Evolutionary conservation across 1,140 invertebrate species (phyloP).

Genomic region (Spodoptera litura): DNA sequence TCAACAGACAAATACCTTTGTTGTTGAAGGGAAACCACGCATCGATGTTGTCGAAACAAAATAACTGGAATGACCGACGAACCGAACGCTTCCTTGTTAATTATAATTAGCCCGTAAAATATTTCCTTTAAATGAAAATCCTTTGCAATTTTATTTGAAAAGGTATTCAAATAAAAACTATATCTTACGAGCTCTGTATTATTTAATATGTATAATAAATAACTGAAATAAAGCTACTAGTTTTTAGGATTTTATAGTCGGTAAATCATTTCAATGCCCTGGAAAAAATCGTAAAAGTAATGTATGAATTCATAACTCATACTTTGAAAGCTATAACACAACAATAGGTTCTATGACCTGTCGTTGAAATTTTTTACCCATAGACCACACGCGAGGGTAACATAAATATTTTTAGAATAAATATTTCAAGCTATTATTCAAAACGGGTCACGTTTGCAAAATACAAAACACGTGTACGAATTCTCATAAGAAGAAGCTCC

Average conservation of each 20-base stretch:
- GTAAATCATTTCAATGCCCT: background rate
- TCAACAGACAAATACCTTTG: constrained; percentile 30
- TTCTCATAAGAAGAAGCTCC: background rate
- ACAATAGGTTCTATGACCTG: background rate
- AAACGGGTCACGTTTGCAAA: background rate
- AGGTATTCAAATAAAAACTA: too few relatives aligned
- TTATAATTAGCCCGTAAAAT: too few relatives aligned
- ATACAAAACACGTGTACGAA: constrained; percentile 1
- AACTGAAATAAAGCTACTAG: too few relatives aligned
- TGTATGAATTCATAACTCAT: too few relatives aligned
- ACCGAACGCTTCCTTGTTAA: too few relatives aligned
- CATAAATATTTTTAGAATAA: constrained; percentile 13
- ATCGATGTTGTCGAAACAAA: background rate
- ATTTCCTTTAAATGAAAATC: too few relatives aligned
- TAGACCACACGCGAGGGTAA: constrained; percentile 14
- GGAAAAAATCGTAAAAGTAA: background rate
- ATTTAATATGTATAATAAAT: too few relatives aligned
- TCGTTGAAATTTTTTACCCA: background rate
- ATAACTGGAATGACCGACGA: background rate
- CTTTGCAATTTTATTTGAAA: too few relatives aligned
- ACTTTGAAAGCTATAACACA: background rate
- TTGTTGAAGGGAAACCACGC: constrained; percentile 12
- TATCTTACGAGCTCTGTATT: too few relatives aligned
- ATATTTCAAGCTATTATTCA: constrained; percentile 3
- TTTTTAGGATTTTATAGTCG: too few relatives aligned